Conservation (phyloP, 2,797 vertebrate species). For the Sorex maritimensis region DNA sequence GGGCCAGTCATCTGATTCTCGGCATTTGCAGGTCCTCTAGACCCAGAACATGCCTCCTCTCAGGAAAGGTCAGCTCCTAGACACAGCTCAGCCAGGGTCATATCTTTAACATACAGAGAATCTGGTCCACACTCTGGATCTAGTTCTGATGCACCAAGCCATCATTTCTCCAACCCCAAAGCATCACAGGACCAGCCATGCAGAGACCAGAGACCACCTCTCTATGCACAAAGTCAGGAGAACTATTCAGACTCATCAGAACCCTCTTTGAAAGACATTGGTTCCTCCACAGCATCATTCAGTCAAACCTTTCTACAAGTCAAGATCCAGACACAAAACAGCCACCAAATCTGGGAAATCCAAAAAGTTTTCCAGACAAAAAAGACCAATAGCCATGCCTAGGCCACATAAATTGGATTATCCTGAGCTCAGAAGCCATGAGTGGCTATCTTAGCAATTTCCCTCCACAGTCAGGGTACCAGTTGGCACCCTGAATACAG, state of each 20-base stretch:
- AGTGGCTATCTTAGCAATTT: background rate
- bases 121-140: background rate
- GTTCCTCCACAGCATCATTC: background rate
- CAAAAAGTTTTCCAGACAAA: background rate
- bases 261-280: background rate
- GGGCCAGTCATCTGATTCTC: background rate
- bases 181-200: background rate
- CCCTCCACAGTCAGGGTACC: background rate
- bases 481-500: too few relatives aligned
- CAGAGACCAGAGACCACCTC: background rate
- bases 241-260: slow-evolving; percentile 9
- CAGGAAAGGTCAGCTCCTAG: background rate
- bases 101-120: background rate
- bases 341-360: background rate
- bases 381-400: background rate
- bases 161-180: background rate
- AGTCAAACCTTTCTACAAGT: background rate
- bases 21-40: background rate
- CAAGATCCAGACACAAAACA: background rate
- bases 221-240: background rate
- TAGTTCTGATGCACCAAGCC: background rate
- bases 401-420: background rate
- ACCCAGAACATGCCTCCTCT: background rate
- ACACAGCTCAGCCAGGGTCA: background rate
- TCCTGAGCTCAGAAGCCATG: background rate